Evolutionary conservation across 2,797 vertebrate species (phyloP).

Genomic region (Propithecus perrieri): DNA sequence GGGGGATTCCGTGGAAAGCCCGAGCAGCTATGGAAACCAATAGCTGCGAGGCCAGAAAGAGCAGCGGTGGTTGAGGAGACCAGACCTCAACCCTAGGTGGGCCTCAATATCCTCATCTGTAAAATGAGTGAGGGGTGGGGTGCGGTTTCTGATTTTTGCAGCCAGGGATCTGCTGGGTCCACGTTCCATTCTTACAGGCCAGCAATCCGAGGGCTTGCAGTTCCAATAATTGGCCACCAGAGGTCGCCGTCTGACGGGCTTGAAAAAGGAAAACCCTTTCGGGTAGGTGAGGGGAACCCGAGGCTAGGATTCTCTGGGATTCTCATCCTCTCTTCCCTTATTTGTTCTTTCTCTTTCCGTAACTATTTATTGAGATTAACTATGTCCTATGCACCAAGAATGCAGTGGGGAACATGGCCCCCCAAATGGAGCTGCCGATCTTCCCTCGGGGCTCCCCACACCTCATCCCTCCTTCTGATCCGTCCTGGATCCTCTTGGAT

Average conservation of each 20-base stretch:
- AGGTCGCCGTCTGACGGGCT: background rate
- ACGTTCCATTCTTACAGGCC: rapidly evolving
- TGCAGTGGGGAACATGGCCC: background rate
- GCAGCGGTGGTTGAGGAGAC: background rate
- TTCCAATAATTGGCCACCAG: background rate
- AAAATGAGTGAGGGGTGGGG: background rate
- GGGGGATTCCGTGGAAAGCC: background rate
- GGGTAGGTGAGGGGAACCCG: no score
- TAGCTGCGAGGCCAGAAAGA: background rate
- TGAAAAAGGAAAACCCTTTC: background rate
- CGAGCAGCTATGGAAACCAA: background rate
- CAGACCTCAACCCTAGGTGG: no score
- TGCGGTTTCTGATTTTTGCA: background rate
- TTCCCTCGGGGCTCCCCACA: background rate
- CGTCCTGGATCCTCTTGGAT: background rate
- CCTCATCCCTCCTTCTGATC: background rate
- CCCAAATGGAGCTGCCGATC: background rate
- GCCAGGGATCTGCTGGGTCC: background rate
- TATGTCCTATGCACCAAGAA: background rate
- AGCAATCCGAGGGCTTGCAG: background rate
- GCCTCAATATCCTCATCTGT: background rate
- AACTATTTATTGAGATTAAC: background rate
- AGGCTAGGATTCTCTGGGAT: background rate
- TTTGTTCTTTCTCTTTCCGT: background rate
- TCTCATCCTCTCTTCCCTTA: background rate